A percentile compares a stretch with the other conserved stretches of the same genome.
Conservation (phyloP, 2,113 vertebrate species). For the Odocoileus hemionus region DNA sequence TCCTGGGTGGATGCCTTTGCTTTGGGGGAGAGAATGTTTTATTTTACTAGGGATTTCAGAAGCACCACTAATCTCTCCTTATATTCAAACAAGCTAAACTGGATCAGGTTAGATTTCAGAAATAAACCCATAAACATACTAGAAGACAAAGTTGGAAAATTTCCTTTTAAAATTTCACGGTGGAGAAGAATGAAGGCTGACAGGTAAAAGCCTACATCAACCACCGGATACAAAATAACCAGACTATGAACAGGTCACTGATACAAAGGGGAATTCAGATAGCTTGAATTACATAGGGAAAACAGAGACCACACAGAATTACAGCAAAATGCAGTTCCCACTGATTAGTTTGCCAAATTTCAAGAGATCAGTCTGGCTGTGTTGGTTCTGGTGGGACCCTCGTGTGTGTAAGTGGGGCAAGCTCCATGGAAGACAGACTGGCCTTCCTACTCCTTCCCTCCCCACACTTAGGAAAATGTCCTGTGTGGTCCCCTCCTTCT, state of each 20-base stretch:
- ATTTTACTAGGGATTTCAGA: not conserved
- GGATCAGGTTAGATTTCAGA: not conserved
- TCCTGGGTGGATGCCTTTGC: not conserved
- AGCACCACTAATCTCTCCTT: not conserved
- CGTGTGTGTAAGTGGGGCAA: not conserved
- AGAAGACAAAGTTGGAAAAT: not conserved
- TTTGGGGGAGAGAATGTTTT: not conserved
- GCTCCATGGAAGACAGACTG: not conserved
- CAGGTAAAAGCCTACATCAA: not conserved
- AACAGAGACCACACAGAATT: not conserved
- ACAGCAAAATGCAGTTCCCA: not conserved
- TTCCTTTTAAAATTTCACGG: not conserved
- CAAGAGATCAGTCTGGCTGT: no score
- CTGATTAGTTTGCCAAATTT: not conserved
- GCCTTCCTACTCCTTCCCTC: not conserved
- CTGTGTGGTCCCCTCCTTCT: not conserved
- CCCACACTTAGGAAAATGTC: not conserved
- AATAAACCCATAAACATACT: not conserved
- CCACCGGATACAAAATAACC: not conserved
- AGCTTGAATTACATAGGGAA: not conserved
- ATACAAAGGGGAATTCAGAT: not conserved
- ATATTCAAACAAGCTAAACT: not conserved
- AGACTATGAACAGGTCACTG: not conserved
- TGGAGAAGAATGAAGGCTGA: not conserved
- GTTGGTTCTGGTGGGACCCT: no score